Base-by-base conservation (phyloP, 1,140 invertebrate genomes). In the Aphis gossypii region DNA sequence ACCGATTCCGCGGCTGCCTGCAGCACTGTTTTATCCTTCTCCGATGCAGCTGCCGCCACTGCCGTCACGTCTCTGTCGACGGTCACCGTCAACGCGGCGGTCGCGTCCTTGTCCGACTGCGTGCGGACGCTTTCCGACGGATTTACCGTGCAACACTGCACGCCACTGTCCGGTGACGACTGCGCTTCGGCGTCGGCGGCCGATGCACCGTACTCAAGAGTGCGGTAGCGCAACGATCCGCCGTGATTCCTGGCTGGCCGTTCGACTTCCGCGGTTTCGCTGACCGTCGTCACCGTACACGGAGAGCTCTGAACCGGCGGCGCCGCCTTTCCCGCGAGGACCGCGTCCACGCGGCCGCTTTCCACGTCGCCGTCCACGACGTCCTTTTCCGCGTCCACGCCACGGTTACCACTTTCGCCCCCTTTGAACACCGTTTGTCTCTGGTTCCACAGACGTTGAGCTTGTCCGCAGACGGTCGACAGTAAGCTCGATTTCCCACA, bases 121-220 rank as follows among this genome's bases (percentile, higher is more conserved):
- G 25, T 11, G 38, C 38, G 23, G 2, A 14, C 54, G 6, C 25
- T 5, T 21, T 8, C 48, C 88, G 38, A 44, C 7, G 54, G 38
- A 25, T 68, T 68, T 14, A 68, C 14, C 38, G 89, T 68, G n/a
- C 89, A 90, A 11, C 89, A 41, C 9, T 90, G 88, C 0, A 60
- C 38, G 23, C 51, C 51, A 21, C 25, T 30, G 54, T 89, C 51
- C 35, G 51, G n/a, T 14, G 88, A 38, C 35, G 48, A 89, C 2
- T 51, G 20, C 20, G 48, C 35, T 21, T 35, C 44, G 2, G 44
- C 87, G 5, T 35, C 87, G 18, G 2, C 87, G 1, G 87, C n/a
- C 21, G 89, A 60, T 8, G 54, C 89, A 14, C 89, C 89, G 89
- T 90, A 90, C 20, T 90, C 89, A 25, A 90, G 89, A 6, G 89